Conservation (phyloP, 1,140 invertebrate genomes). For the Brachionus paranguensis region DNA sequence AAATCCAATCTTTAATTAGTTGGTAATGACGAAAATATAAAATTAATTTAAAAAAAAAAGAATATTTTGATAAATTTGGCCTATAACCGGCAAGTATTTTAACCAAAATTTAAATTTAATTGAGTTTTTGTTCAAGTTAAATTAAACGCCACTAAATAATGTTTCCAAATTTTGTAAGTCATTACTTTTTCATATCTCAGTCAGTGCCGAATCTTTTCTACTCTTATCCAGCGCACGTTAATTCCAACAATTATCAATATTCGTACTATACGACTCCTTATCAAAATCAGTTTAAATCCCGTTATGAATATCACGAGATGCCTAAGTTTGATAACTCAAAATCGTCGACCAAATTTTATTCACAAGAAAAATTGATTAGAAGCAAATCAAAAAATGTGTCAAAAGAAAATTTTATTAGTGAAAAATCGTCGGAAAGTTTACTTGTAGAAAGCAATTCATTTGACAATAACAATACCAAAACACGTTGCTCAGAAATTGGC, state of each 20-base stretch:
- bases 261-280: background rate
- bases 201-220: background rate
- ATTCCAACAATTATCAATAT: background rate
- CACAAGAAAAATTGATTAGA: background rate
- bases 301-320: background rate
- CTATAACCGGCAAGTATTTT: background rate
- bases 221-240: background rate
- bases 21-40: background rate
- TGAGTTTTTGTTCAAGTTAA: background rate
- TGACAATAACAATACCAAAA: too few relatives aligned
- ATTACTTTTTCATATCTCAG: background rate
- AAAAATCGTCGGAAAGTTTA: background rate
- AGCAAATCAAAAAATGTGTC: background rate
- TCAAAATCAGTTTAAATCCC: background rate
- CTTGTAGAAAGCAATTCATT: background rate
- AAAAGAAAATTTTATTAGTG: background rate
- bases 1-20: slow-evolving; percentile 10
- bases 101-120: background rate
- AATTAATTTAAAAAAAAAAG: background rate
- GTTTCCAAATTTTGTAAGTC: background rate
- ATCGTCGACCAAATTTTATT: background rate
- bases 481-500: background rate
- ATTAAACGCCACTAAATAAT: background rate
- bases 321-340: background rate
- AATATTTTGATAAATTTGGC: background rate